Base-by-base conservation (phyloP, 1,140 invertebrate genomes). In the Eueides isabella region DNA sequence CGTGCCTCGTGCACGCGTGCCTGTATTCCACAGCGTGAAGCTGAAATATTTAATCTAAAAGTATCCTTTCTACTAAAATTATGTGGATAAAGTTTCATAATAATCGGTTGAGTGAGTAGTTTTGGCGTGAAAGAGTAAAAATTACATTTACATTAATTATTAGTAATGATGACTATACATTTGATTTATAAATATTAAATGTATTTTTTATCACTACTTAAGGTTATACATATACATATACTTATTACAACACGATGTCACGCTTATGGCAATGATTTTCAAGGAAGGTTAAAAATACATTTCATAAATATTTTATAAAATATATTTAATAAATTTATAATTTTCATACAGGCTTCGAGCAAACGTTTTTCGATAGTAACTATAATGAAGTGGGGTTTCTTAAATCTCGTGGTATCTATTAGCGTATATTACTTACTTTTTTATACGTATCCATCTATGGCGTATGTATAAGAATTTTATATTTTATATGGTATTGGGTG, bases 181-280 rank as follows among this genome's bases (percentile, higher is more conserved):
- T 11, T 23, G 26, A 11, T 12, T 1, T 55, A 55, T 5, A 26
- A 12, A 5, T 11, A 55, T 55, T 55, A 55, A 9, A 19, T 14
- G 9, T 26, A 55, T 11, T 26, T n/a, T 3, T 26, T 55, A 55
- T 55, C 48, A 55, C 19, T 26, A 55, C 19, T 44, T 19, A 55
- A 55, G 9, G 19, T 1, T 23, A 55, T 26, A 26, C 2, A 55
- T 26, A 55, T 26, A 9, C 23, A 26, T 55, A 26, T 23, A 11
- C 19, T n/a, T n/a, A 55, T 55, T 55, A 26, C 48, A 11, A 23
- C 48, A 55, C 48, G 23, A 55, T 55, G 48, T 55, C 48, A 55
- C 48, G 48, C n/a, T 55, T 55, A 55, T 55, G 9, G 26, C 48
- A 26, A 55, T 55, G 9, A 55, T 26, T 55, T 55, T 55, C 48